Percentiles rank a stretch among this genome's conserved stretches.
These are phyloP conservation scores for Wasmannia auropunctata DNA, from an alignment of 1,140 invertebrate species.

Conservation along the genomic window DNA sequence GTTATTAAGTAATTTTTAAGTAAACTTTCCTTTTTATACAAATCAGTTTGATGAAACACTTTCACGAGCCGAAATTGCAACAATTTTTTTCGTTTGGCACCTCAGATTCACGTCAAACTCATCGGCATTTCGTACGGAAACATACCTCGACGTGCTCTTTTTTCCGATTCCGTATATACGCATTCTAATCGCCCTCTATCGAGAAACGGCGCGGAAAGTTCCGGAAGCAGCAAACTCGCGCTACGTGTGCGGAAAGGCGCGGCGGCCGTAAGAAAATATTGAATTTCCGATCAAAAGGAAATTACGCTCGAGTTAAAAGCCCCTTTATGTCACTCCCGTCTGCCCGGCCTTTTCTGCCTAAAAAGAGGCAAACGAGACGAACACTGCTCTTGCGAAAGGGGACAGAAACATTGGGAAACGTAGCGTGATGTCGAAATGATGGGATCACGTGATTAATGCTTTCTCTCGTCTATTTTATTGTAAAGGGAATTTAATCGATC, in stretches of 20 bases:
- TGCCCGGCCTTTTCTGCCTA: conserved; percentile 36
- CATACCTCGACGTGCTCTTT: conserved; percentile 14
- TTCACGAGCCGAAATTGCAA: neutral
- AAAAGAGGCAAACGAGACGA: conserved; percentile 41
- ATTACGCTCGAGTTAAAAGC: conserved; percentile 73
- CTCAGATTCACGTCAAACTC: conserved; percentile 43
- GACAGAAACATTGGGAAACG: conserved; percentile 54
- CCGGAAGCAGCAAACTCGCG: conserved; percentile 49
- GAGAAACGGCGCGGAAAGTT: conserved; percentile 55
- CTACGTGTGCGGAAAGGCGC: conserved; percentile 52
- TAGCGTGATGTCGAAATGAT: conserved; percentile 57
- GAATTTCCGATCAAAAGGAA: conserved; percentile 75
- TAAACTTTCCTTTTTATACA: neutral
- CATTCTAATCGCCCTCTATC: conserved; percentile 54
- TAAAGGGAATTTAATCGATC: conserved; percentile 46
- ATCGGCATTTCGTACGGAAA: conserved; percentile 46
- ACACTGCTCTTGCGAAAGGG: conserved; percentile 16
- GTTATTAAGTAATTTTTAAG: neutral
- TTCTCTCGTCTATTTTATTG: conserved; percentile 46
- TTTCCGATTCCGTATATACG: conserved; percentile 47
- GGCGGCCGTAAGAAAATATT: conserved; percentile 67
- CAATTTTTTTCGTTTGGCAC: neutral
- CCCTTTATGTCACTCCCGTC: conserved; percentile 56
- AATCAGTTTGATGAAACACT: neutral
- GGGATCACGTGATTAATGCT: conserved; percentile 57